These are phyloP conservation scores for Gallinago media DNA, from an alignment of 2,113 vertebrate genomes.

Conservation along the genomic window DNA sequence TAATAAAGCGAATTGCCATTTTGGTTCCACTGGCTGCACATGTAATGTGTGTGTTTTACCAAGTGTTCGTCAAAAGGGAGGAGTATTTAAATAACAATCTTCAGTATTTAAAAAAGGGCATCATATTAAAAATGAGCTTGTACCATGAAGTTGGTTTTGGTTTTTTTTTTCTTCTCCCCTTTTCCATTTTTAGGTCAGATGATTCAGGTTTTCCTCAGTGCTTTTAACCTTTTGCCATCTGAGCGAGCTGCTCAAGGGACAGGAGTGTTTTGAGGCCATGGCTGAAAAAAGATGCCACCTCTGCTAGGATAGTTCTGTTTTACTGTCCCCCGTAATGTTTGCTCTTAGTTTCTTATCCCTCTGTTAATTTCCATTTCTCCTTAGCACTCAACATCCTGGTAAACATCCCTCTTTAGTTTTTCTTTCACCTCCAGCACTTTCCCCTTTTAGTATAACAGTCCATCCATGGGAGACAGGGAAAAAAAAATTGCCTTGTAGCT, in stretches of 20 bases:
- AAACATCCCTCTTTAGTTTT: background rate
- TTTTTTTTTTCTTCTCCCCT: background rate
- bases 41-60: background rate
- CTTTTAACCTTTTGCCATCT: slow-evolving; percentile 41
- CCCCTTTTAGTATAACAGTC: background rate
- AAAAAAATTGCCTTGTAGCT: background rate
- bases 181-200: slow-evolving; percentile 51
- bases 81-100: background rate
- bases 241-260: background rate
- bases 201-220: slow-evolving; percentile 61
- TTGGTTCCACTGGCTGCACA: background rate
- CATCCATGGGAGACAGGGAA: background rate
- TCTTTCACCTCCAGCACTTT: background rate
- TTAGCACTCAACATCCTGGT: background rate
- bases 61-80: background rate
- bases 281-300: background rate
- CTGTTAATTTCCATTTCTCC: background rate
- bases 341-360: background rate
- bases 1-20: background rate
- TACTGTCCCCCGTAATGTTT: background rate
- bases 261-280: background rate
- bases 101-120: background rate
- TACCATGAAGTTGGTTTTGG: background rate
- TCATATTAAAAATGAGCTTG: background rate
- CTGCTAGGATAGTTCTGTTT: background rate